Conservation (phyloP, 1,140 invertebrate species). For the Lepidostoma basale region DNA sequence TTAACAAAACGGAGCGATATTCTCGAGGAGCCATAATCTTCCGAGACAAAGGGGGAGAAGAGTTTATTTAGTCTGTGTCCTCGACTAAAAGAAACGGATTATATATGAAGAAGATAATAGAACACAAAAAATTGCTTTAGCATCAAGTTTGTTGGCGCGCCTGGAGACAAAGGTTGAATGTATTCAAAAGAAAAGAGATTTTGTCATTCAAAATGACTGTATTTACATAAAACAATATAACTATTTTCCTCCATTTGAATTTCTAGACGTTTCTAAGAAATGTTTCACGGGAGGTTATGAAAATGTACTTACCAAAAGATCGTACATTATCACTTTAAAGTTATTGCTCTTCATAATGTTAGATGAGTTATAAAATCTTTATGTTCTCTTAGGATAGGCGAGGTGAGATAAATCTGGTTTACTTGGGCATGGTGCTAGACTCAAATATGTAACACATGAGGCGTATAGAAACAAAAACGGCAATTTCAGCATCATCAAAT, state of each 20-base stretch:
- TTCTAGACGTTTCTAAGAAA: background rate
- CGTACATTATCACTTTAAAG: slow-evolving; percentile 3
- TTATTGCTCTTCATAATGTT: background rate
- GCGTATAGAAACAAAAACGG: too few species aligned
- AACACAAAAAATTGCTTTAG: slow-evolving; percentile 14
- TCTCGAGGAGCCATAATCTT: too few species aligned
- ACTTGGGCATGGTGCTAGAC: too few species aligned
- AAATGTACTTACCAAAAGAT: background rate
- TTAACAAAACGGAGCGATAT: too few species aligned
- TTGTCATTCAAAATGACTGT: slow-evolving; percentile 20
- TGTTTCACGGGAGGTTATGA: slow-evolving; percentile 5
- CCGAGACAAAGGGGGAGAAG: background rate
- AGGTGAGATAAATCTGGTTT: too few species aligned
- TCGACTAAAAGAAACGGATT: background rate
- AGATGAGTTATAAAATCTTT: too few species aligned
- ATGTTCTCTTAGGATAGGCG: too few species aligned
- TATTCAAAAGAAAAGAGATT: slow-evolving; percentile 25
- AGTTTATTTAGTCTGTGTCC: slow-evolving; percentile 8
- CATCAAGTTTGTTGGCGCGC: slow-evolving; percentile 12
- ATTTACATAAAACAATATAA: slow-evolving; percentile 23
- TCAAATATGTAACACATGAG: too few species aligned
- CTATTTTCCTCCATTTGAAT: slow-evolving; percentile 12
- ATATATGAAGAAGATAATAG: slow-evolving; percentile 10
- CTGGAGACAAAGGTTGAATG: slow-evolving; percentile 10
- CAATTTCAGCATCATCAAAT: too few species aligned